Conservation (phyloP, 2,888 invertebrate genomes). For the Pristionchus mayeri region DNA sequence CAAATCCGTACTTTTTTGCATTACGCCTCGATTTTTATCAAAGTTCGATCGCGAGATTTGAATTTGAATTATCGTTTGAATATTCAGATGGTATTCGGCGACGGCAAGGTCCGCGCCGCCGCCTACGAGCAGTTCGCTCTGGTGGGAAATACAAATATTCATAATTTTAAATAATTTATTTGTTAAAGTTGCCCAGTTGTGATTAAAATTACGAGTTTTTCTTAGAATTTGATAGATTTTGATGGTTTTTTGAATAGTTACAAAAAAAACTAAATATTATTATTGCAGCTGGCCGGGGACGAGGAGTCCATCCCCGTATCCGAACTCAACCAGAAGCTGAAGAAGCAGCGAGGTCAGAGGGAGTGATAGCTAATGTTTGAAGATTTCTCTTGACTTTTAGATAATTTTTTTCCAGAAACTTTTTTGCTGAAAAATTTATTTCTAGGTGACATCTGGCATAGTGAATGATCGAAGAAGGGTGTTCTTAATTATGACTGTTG, state of each 20-base stretch:
- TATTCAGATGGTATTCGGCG: slow-evolving; percentile 43
- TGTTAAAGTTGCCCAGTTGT: neutral
- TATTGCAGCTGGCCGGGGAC: slow-evolving; percentile 32
- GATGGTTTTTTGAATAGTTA: neutral
- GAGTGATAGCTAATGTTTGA: neutral
- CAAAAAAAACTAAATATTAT: neutral
- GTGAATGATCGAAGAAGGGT: too few species aligned
- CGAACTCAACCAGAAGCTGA: slow-evolving; percentile 11
- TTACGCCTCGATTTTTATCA: neutral
- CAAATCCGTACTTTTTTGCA: neutral
- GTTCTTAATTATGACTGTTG: too few species aligned
- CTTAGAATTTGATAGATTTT: too few species aligned
- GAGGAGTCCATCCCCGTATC: neutral
- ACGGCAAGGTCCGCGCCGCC: slow-evolving; percentile 7
- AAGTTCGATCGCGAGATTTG: neutral
- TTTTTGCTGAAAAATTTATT: too few species aligned
- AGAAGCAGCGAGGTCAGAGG: slow-evolving; percentile 10
- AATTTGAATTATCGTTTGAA: neutral
- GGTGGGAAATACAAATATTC: too few species aligned
- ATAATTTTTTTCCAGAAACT: too few species aligned
- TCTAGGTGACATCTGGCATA: too few species aligned
- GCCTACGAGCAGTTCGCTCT: slow-evolving; percentile 35
- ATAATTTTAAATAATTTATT: too few species aligned
- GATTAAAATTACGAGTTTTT: too few species aligned
- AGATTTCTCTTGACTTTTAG: neutral